Conservation (phyloP, 1,140 invertebrate species). For the Oryzaephilus surinamensis region DNA sequence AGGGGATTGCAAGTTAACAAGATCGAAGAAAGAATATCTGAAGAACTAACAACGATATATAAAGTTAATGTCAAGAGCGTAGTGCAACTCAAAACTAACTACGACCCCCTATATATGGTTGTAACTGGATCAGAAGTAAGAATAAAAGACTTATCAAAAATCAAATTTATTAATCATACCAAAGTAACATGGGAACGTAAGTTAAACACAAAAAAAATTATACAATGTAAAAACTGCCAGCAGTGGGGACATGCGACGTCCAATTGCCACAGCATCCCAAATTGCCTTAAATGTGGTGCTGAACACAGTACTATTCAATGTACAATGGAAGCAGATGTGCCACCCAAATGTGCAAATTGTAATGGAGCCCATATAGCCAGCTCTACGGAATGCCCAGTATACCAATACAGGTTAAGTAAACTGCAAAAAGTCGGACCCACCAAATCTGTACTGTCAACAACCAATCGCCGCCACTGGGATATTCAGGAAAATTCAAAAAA, state of each 20-base stretch:
- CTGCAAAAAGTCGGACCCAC: background rate
- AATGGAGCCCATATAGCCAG: slow-evolving; percentile 20
- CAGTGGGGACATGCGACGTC: slow-evolving; percentile 26
- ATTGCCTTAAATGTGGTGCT: slow-evolving; percentile 28
- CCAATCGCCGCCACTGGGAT: background rate
- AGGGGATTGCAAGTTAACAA: slow-evolving; percentile 1
- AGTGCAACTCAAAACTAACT: slow-evolving; percentile 1
- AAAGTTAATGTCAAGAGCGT: background rate
- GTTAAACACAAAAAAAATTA: slow-evolving; percentile 16
- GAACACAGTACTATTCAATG: slow-evolving; percentile 24
- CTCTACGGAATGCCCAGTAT: slow-evolving; percentile 2
- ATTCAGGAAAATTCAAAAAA: no score
- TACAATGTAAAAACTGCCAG: slow-evolving; percentile 28
- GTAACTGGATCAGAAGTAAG: slow-evolving; percentile 2
- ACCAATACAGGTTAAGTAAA: slow-evolving; percentile 1
- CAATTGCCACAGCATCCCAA: slow-evolving; percentile 20
- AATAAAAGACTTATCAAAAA: background rate
- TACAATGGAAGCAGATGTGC: slow-evolving; percentile 12
- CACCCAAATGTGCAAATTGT: slow-evolving; percentile 24
- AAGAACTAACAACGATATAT: background rate
- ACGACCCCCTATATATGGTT: background rate
- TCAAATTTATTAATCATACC: slow-evolving; percentile 6
- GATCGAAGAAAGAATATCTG: background rate
- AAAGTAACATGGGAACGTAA: slow-evolving; percentile 22
- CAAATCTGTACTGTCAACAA: background rate